Conservation (phyloP, 2,113 vertebrate genomes). For the Scophthalmus maximus region DNA sequence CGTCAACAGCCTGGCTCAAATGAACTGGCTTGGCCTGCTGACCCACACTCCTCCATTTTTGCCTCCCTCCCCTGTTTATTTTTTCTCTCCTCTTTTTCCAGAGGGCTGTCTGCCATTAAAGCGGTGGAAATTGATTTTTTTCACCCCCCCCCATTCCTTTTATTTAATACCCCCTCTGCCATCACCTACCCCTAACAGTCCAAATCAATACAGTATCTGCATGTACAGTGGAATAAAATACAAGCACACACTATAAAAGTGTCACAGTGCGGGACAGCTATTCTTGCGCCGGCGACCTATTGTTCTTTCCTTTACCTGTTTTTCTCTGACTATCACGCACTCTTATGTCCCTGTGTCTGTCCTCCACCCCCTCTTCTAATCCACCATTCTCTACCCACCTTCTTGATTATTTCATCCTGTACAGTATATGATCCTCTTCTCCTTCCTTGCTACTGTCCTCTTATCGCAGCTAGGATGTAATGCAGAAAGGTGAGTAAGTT, state of each 20-base stretch:
- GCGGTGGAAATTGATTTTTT: slow-evolving; percentile 65
- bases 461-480: slow-evolving; percentile 54
- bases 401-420: slow-evolving; percentile 43
- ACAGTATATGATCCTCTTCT: slow-evolving; percentile 19
- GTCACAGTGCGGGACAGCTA: slow-evolving; percentile 37
- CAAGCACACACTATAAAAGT: slow-evolving; percentile 40
- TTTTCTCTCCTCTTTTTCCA: slow-evolving; percentile 35
- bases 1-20: slow-evolving; percentile 42
- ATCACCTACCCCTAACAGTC: slow-evolving; percentile 56
- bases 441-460: slow-evolving; percentile 14
- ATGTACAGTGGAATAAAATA: slow-evolving; percentile 73
- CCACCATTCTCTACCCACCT: background rate
- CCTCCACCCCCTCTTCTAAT: background rate
- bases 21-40: slow-evolving; percentile 40
- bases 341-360: slow-evolving; percentile 17
- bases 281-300: slow-evolving; percentile 31
- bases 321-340: background rate
- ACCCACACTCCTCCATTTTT: slow-evolving; percentile 31
- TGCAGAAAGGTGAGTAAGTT: slow-evolving; percentile 71
- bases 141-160: slow-evolving; percentile 48
- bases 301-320: slow-evolving; percentile 24
- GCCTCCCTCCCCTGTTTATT: slow-evolving; percentile 14
- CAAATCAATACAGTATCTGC: slow-evolving; percentile 69
- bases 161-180: slow-evolving; percentile 73
- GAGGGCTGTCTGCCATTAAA: slow-evolving; percentile 60